Evolutionary conservation across 1,140 invertebrate genomes (phyloP).

Genomic region (Drosophila sulfurigaster): DNA sequence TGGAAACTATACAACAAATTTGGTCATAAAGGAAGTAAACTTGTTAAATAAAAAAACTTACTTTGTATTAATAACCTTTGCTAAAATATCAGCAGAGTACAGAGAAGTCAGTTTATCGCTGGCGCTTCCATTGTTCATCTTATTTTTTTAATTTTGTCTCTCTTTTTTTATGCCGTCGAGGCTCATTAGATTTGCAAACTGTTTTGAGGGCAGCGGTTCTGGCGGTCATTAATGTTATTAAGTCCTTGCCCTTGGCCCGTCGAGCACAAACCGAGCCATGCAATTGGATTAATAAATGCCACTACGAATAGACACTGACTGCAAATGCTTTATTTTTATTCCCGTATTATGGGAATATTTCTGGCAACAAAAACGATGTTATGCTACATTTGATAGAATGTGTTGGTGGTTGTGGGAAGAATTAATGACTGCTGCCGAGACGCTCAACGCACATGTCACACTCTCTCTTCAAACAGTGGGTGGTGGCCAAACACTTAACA

Average conservation of each 20-base stretch:
- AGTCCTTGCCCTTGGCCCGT: conserved; percentile 46
- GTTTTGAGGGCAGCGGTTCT: conserved; percentile 56
- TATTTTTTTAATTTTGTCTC: conserved; percentile 69
- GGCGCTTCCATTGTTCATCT: conserved; percentile 1
- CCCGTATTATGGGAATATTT: conserved; percentile 37
- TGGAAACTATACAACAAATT: neutral
- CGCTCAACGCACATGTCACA: conserved; percentile 9
- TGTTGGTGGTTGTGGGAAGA: conserved; percentile 4
- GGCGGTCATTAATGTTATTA: conserved; percentile 82
- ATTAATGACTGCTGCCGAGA: conserved; percentile 22
- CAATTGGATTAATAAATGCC: conserved; percentile 84
- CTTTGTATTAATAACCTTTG: too few species aligned
- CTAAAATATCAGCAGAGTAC: conserved; percentile 22
- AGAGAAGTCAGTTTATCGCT: neutral
- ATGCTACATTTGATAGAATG: conserved; percentile 67
- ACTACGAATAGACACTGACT: conserved; percentile 65
- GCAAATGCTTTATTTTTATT: conserved; percentile 77
- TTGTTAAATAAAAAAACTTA: too few species aligned
- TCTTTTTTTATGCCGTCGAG: conserved; percentile 79
- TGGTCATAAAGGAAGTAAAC: neutral
- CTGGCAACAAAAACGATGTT: conserved; percentile 61
- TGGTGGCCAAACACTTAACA: conserved; percentile 63
- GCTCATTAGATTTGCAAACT: conserved; percentile 84
- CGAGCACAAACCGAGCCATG: conserved; percentile 19
- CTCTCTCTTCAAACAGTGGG: conserved; percentile 46